Evolutionary conservation across 2,888 invertebrate genomes (phyloP).

Genomic region (Marronus borbonicus): DNA sequence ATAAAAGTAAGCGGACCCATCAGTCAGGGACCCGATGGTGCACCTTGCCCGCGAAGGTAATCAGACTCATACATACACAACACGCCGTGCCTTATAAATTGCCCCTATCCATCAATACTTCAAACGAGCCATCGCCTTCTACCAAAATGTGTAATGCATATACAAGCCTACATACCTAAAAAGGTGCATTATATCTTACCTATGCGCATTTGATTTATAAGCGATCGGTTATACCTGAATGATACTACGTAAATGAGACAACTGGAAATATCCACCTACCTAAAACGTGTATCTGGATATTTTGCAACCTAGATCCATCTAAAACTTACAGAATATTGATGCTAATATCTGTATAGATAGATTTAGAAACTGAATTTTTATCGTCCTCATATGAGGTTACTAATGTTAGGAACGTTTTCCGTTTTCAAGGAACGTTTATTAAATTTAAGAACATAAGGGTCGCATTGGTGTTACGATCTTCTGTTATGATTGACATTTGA

Average conservation of each 20-base stretch:
- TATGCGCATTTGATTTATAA: not conserved
- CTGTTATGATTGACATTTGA: too few relatives aligned
- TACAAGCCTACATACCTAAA: not conserved
- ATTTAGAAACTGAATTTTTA: not conserved
- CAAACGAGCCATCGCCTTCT: conserved; percentile 56
- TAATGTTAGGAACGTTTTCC: too few relatives aligned
- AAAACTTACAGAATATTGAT: not conserved
- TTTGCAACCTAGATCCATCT: too few relatives aligned
- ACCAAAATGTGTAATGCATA: conserved; percentile 25
- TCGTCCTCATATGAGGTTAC: not conserved
- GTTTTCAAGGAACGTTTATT: too few relatives aligned
- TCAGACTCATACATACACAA: conserved; percentile 59
- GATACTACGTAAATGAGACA: too few relatives aligned
- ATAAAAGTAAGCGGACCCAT: conserved; percentile 57
- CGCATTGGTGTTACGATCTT: too few relatives aligned
- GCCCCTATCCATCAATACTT: conserved; percentile 59
- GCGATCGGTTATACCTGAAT: not conserved
- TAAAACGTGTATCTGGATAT: too few relatives aligned
- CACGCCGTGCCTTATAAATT: conserved; percentile 58
- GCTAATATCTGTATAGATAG: not conserved
- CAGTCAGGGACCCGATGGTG: conserved; percentile 57
- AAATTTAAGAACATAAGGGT: too few relatives aligned
- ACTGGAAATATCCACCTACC: too few relatives aligned
- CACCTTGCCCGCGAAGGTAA: conserved; percentile 57
- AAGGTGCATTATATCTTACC: too few relatives aligned